These are phyloP conservation scores for Galeruca laticollis DNA, from an alignment of 2,888 invertebrate species.

Conservation along the genomic window DNA sequence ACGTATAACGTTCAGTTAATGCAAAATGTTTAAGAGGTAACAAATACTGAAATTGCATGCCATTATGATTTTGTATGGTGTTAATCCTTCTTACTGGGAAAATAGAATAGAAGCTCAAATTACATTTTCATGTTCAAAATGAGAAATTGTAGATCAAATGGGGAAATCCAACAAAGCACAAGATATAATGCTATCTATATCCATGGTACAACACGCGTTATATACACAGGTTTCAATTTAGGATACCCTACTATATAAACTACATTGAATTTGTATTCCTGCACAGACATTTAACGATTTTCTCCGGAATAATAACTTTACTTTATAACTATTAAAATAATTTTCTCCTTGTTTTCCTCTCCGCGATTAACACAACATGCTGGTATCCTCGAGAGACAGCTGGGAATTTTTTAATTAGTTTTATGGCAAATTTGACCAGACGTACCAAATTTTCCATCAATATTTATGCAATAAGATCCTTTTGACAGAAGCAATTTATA, in stretches of 20 bases:
- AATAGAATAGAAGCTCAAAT: background rate
- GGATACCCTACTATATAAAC: conserved; percentile 36
- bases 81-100: too few species aligned
- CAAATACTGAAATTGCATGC: background rate
- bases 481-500: too few species aligned
- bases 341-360: conserved; percentile 40
- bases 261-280: conserved; percentile 37
- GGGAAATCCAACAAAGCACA: conserved; percentile 5
- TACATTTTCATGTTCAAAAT: conserved; percentile 4
- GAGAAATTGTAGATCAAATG: conserved; percentile 2
- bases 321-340: conserved; percentile 36
- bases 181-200: conserved; percentile 11
- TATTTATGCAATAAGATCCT: too few species aligned
- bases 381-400: conserved; percentile 21
- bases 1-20: too few species aligned
- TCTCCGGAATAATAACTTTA: conserved; percentile 37
- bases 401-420: conserved; percentile 35
- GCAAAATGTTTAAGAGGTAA: too few species aligned
- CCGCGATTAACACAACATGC: conserved; percentile 41
- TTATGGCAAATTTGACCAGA: too few species aligned
- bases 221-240: conserved; percentile 25
- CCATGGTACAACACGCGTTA: conserved; percentile 2
- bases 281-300: conserved; percentile 33
- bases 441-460: too few species aligned
- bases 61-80: background rate